These are phyloP conservation scores for Tiliqua scincoides DNA, from an alignment of 2,113 vertebrate genomes.

Conservation along the genomic window DNA sequence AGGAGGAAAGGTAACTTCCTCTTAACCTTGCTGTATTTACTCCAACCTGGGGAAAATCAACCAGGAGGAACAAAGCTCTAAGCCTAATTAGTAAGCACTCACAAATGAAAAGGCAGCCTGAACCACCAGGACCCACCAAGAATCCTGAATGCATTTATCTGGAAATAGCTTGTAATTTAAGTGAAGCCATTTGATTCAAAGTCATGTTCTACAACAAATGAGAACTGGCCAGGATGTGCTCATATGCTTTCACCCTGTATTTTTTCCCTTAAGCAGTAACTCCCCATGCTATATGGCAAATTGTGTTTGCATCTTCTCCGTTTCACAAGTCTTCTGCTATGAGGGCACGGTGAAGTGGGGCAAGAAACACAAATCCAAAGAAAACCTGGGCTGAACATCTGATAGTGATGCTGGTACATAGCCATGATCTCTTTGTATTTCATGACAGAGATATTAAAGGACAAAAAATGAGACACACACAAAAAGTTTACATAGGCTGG, in stretches of 20 bases:
- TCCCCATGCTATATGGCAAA: not conserved
- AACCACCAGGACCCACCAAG: not conserved
- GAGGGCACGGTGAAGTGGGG: not conserved
- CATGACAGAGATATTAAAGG: rapidly evolving
- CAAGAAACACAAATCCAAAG: not conserved
- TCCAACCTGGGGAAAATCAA: slow-evolving; percentile 19
- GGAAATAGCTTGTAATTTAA: not conserved
- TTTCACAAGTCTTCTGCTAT: not conserved
- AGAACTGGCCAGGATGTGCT: not conserved
- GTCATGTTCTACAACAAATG: not conserved
- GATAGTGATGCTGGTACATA: no score
- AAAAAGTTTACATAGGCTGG: not conserved
- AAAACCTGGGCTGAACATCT: not conserved
- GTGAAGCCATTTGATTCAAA: not conserved
- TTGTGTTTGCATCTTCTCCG: not conserved
- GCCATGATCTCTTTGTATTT: not conserved
- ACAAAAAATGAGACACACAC: not conserved
- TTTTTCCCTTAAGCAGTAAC: not conserved
- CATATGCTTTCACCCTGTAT: not conserved
- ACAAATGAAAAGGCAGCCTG: not conserved
- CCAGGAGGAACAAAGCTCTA: not conserved
- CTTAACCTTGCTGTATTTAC: not conserved
- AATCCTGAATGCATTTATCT: not conserved
- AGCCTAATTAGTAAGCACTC: slow-evolving; percentile 28
- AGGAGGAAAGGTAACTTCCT: slow-evolving; percentile 2